These are phyloP conservation scores for Notiomystis cincta DNA, from an alignment of 2,113 vertebrate genomes.

Conservation along the genomic window DNA sequence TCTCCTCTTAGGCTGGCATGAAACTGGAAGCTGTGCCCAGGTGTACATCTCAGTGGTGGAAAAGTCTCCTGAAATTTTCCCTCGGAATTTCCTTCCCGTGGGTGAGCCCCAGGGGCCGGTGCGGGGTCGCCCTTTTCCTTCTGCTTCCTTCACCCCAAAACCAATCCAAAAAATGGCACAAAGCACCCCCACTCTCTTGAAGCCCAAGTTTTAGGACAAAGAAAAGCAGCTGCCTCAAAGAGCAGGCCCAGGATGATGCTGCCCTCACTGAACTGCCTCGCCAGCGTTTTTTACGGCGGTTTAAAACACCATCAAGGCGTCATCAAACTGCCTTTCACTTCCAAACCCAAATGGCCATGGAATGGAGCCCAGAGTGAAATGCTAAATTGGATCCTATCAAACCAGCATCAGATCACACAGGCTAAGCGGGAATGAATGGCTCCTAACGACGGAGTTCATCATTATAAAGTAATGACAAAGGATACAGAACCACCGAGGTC, in stretches of 20 bases:
- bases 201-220: background rate
- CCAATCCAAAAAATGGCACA: background rate
- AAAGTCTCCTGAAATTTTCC: background rate
- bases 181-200: no score
- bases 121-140: background rate
- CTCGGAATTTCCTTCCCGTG: background rate
- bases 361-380: slow-evolving; percentile 74
- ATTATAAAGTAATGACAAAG: slow-evolving; percentile 53
- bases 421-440: slow-evolving; percentile 68
- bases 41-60: background rate
- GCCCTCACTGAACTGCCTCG: slow-evolving; percentile 12
- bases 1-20: background rate
- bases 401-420: slow-evolving; percentile 68
- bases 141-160: background rate
- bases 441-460: slow-evolving; percentile 54
- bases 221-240: background rate
- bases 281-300: slow-evolving; percentile 70
- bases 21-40: background rate
- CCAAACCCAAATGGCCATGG: slow-evolving; percentile 72
- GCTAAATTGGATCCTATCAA: slow-evolving; percentile 79
- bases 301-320: slow-evolving; percentile 75
- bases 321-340: slow-evolving; percentile 71
- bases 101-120: rapidly evolving
- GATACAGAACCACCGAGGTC: background rate
- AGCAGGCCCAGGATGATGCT: background rate